A percentile compares a stretch with the other conserved stretches of the same genome.
These are phyloP conservation scores for Ardeotis arabs DNA, from an alignment of 2,113 vertebrate genomes.

Conservation along the genomic window DNA sequence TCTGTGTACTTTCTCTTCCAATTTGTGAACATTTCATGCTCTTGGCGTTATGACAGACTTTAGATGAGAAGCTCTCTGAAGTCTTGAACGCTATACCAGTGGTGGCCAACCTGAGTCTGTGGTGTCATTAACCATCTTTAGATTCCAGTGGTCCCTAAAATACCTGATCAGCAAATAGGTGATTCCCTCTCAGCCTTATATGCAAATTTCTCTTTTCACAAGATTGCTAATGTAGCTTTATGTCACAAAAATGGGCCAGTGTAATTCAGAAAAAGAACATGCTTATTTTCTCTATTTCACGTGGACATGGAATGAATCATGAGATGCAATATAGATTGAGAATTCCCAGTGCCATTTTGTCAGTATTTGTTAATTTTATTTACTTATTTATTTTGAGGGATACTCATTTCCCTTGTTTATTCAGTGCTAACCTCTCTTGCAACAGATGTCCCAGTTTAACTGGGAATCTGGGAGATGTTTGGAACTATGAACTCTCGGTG, in stretches of 20 bases:
- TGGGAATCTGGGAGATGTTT: not conserved
- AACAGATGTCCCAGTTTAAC: not conserved
- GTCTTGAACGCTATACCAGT: not conserved
- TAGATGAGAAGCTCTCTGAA: not conserved
- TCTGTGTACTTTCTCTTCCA: not conserved
- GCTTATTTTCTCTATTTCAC: not conserved
- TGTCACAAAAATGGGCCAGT: not conserved
- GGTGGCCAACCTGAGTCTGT: not conserved
- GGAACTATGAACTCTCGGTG: not conserved
- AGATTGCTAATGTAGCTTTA: not conserved
- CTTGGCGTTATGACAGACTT: not conserved
- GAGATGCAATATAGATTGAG: not conserved
- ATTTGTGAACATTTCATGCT: not conserved
- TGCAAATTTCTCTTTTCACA: not conserved
- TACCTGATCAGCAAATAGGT: not conserved
- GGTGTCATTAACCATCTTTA: not conserved
- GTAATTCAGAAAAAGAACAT: not conserved
- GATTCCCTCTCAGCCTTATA: not conserved
- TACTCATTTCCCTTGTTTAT: not conserved
- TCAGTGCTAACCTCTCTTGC: not conserved
- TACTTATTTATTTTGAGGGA: not conserved
- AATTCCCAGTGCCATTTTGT: not conserved
- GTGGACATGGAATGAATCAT: not conserved
- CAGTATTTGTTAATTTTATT: not conserved
- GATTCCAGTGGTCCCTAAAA: not conserved